Evolutionary conservation across 2,888 invertebrate genomes (phyloP), one percentile per base, ranked within the genome.

Genomic region (Cosmorhoe ocellata): DNA sequence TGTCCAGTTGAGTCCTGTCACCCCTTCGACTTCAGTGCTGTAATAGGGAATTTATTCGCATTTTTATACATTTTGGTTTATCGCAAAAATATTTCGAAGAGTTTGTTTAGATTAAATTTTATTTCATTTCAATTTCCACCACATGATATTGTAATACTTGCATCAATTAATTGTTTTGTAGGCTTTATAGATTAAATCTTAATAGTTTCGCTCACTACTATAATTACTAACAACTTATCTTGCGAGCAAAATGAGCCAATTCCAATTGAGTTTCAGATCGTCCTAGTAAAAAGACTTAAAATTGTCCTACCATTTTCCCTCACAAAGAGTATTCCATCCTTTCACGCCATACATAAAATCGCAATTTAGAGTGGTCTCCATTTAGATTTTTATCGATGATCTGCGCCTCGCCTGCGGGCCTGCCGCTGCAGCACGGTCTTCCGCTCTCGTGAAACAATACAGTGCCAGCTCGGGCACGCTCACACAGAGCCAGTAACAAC

Each of bases 1-100:
- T 85, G 87, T 85, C 86, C 88, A 79, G 78, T 71, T 56, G 67
- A 72, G 73, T 67, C 66, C 71, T 76, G 75, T 77, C 79, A 72
- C 66, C 76, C 83, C 74, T 66, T 69, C 73, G 68, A 73, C 65
- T 75, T 73, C 71, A 52, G 67, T 67, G 69, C 63, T 56, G 66
- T 66, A 63, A 64, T 58, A 46, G 54, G 57, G 58, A 67, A 67
- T 71, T 67, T 68, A 56, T 51, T 32, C 43, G 45, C 49, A 31
- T 46, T 53, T 8, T 7, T 24, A 24, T 4, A 24, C 7, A 6
- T 24, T 24, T 24, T 6, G 6, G 24, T 24, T 24, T 24, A 24
- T 24, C 1, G 24, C 18, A 2, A 18, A 18, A 18, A n/a, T n/a
- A n/a, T n/a, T n/a, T n/a, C n/a, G n/a, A n/a, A n/a, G n/a, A n/a